Percentiles rank a stretch among this genome's conserved stretches.
Conservation (phyloP, 2,797 vertebrate genomes). For the Sebastes elongatus region DNA sequence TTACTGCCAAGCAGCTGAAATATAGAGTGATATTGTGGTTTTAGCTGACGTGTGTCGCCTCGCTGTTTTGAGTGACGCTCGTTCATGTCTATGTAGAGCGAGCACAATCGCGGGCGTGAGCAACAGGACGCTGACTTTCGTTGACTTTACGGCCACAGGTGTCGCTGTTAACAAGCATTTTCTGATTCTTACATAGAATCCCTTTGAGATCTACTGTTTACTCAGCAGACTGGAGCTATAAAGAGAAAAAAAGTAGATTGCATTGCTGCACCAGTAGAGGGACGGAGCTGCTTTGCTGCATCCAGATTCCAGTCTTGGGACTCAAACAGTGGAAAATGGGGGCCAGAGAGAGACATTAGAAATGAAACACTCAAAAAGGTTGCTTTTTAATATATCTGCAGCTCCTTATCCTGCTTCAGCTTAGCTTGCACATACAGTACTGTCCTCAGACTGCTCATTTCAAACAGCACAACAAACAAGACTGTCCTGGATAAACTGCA, state of each 20-base stretch:
- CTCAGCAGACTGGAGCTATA: not conserved
- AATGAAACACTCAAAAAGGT: not conserved
- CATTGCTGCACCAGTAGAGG: conserved; percentile 23
- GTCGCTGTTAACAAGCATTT: too few species aligned
- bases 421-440: not conserved
- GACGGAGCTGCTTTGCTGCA: not conserved
- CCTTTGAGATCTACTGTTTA: not conserved
- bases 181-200: too few species aligned
- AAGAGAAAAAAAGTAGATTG: not conserved
- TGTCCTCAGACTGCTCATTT: not conserved
- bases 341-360: not conserved
- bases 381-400: not conserved
- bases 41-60: too few species aligned
- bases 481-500: not conserved
- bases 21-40: too few species aligned
- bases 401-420: not conserved
- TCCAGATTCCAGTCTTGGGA: not conserved
- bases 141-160: too few species aligned
- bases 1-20: too few species aligned
- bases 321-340: not conserved
- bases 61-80: too few species aligned
- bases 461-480: not conserved
- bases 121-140: too few species aligned
- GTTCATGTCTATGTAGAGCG: too few species aligned
- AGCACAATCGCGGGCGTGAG: too few species aligned